Evolutionary conservation across 2,797 vertebrate species (phyloP), one percentile per base, ranked within the genome.

Genomic region (Holocentrus rufus): DNA sequence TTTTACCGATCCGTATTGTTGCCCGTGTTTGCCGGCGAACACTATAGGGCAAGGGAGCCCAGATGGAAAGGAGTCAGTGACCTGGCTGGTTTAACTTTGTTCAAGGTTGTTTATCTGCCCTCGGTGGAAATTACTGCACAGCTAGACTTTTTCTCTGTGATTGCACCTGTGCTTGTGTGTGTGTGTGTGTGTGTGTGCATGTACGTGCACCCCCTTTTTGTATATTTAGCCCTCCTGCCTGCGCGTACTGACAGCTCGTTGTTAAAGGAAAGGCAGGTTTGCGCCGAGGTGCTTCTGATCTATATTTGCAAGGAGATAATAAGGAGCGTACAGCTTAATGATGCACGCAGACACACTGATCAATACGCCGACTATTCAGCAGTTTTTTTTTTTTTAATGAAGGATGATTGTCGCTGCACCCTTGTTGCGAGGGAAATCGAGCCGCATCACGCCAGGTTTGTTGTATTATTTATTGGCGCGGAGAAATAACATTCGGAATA

Each of bases 331-430:
- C 46, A 64, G 62, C 49, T 67, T 82, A 80, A 88, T 82, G 67
- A 89, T 78, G 76, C 74, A 63, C 61, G 5, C 42, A 18, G 65
- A 84, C 62, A 22, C 44, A 11, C 34, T 20, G 63, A 87, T 89
- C 75, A 76, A 88, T 89, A 59, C 72, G 11, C 47, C 58, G 25
- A 18, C 74, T 65, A 47, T 72, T 84, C 79, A 80, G 77, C 81
- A 31, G 34, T 65, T 85, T 79, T 77, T 80, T 44, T 31, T 3
- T n/a, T n/a, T n/a, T n/a, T n/a, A 86, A 80, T 85, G 62, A 84
- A 69, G 49, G 58, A 72, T 76, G 66, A 69, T 65, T 74, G 54
- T 76, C 27, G 56, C 34, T 0, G 0, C 23, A 13, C 23, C 70
- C 67, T 77, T 70, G 73, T 83, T 82, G 59, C 50, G 6, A 7